Conservation (phyloP, 2,797 vertebrate species). For the Tokudaia tokunoshimensis region DNA sequence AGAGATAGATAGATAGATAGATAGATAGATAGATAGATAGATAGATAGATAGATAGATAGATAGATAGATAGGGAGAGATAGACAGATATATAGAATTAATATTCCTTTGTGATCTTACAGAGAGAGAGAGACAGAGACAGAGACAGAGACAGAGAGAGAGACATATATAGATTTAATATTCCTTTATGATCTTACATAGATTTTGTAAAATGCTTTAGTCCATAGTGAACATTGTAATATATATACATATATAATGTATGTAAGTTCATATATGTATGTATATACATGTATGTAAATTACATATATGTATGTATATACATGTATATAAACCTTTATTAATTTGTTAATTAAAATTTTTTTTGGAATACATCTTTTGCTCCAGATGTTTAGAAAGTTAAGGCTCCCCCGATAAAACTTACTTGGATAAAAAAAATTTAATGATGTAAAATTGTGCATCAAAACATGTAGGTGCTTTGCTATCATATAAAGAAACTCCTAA, state of each 20-base stretch:
- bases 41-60: not conserved
- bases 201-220: not conserved
- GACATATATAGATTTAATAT: not conserved
- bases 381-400: not conserved
- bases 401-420: not conserved
- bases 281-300: not conserved
- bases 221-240: not conserved
- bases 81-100: not conserved
- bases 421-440: not conserved
- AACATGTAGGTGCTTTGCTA: not conserved
- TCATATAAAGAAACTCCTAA: not conserved
- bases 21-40: not conserved
- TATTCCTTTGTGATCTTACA: too few species aligned
- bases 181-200: not conserved
- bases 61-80: not conserved
- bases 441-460: not conserved
- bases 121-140: too few species aligned
- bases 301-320: too few species aligned
- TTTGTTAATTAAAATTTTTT: slow-evolving; percentile 14
- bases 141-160: too few species aligned
- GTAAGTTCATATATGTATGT: not conserved
- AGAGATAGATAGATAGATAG: too few species aligned
- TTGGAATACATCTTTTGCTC: not conserved
- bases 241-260: not conserved
- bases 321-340: not conserved